A percentile compares a stretch with the other conserved stretches of the same genome.
Conservation (phyloP, 2,888 invertebrate species). For the Troides oblongomaculatus region DNA sequence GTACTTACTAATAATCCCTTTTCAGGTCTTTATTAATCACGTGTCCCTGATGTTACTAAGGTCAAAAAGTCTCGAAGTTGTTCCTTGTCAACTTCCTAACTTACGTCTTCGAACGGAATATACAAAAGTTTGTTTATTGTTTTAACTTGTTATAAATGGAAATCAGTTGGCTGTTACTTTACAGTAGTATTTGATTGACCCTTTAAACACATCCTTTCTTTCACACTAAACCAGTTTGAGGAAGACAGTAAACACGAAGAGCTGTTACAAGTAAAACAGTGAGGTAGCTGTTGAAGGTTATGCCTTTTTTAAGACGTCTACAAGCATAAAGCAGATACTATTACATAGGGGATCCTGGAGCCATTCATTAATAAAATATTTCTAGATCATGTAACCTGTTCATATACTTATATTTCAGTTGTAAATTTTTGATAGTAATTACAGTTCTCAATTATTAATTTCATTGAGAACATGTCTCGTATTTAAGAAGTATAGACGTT, state of each 20-base stretch:
- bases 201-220: too few species aligned
- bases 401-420: too few species aligned
- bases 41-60: neutral
- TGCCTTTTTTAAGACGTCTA: too few species aligned
- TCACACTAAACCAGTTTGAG: too few species aligned
- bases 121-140: conserved; percentile 13
- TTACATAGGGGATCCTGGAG: too few species aligned
- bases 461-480: neutral
- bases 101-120: conserved; percentile 7
- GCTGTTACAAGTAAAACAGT: too few species aligned
- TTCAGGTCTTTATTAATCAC: neutral
- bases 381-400: too few species aligned
- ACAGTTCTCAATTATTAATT: neutral
- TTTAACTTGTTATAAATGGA: neutral
- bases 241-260: too few species aligned
- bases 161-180: neutral
- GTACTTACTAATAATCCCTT: neutral
- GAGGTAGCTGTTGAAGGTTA: too few species aligned
- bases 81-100: neutral
- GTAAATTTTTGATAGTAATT: neutral
- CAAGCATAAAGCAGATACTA: too few species aligned
- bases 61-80: conserved; percentile 3
- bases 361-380: too few species aligned
- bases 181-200: neutral
- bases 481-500: neutral